Evolutionary conservation across 2,113 vertebrate genomes (phyloP).

Genomic region (Dicerorhinus sumatrensis): DNA sequence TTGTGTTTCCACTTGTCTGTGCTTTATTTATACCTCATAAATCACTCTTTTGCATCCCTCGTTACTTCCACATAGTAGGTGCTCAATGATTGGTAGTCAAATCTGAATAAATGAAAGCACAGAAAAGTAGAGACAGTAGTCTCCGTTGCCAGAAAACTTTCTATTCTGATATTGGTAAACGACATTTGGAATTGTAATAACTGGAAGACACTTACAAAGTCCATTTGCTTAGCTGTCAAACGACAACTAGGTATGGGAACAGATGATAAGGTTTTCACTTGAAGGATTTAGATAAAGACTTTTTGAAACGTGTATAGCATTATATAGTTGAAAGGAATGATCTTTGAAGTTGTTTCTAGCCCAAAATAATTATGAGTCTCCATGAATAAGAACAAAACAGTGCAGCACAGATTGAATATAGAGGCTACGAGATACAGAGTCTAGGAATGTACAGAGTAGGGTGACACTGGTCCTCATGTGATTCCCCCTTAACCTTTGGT

Average conservation of each 20-base stretch:
- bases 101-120: not conserved
- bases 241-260: not conserved
- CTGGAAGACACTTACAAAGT: not conserved
- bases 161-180: not conserved
- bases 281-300: not conserved
- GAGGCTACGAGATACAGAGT: not conserved
- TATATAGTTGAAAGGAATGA: not conserved
- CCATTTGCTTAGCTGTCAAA: not conserved
- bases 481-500: not conserved
- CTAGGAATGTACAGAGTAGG: not conserved
- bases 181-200: not conserved
- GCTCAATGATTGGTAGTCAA: not conserved
- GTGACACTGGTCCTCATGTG: not conserved
- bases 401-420: not conserved
- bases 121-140: not conserved
- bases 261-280: not conserved
- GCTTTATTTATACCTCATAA: not conserved
- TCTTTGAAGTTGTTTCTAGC: not conserved
- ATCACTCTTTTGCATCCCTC: not conserved
- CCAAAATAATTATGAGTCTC: not conserved
- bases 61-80: not conserved
- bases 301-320: not conserved
- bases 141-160: slow-evolving; percentile 20
- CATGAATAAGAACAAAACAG: not conserved
- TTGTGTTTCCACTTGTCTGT: not conserved